Conservation (phyloP, 2,113 vertebrate species). For the Ginglymostoma cirratum region DNA sequence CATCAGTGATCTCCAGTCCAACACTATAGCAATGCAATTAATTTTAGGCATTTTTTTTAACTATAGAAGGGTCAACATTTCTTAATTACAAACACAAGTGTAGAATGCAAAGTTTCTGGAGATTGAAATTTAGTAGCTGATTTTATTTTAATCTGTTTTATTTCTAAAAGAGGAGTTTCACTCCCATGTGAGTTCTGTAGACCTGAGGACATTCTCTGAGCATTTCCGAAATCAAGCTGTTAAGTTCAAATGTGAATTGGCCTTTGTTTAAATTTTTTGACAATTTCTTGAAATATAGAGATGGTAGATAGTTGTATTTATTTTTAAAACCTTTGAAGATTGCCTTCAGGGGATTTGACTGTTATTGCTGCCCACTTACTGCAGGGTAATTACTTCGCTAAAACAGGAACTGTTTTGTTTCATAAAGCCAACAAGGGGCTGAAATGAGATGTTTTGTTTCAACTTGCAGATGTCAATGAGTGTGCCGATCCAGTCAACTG, state of each 20-base stretch:
- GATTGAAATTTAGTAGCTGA: not conserved
- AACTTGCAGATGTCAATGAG: constrained; percentile 65
- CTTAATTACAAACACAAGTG: not conserved
- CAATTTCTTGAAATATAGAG: not conserved
- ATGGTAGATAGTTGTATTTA: not conserved
- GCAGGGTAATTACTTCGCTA: not conserved
- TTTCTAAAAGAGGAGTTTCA: not conserved
- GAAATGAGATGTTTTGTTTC: not conserved
- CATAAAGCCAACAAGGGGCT: not conserved
- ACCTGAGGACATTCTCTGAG: not conserved
- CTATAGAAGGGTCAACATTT: not conserved
- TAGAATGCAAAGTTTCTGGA: not conserved
- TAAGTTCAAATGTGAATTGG: not conserved
- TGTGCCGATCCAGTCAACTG: constrained; percentile 75
- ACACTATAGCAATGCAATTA: not conserved
- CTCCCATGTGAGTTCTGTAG: not conserved
- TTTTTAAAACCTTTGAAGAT: constrained; percentile 6
- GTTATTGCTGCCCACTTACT: not conserved
- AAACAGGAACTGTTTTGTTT: not conserved
- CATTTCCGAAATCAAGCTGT: not conserved
- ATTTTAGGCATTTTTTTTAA: not conserved
- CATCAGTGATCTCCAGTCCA: not conserved
- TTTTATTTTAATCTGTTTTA: not conserved
- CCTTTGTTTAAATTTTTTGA: not conserved
- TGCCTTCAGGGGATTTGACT: not conserved